Conservation (phyloP, 2,113 vertebrate genomes). For the Erinaceus europaeus region DNA sequence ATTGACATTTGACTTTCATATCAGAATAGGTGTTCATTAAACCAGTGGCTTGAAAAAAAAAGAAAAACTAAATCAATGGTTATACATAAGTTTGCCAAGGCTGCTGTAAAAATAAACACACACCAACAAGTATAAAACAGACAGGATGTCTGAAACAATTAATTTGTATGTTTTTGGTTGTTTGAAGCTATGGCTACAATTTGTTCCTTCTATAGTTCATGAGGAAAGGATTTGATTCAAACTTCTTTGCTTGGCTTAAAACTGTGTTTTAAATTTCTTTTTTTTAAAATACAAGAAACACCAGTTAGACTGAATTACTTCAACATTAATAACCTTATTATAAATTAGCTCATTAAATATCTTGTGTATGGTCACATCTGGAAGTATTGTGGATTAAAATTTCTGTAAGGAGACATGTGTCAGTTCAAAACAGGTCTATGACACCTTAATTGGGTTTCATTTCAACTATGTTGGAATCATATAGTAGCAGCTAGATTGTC, state of each 20-base stretch:
- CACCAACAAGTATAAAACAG: too few species aligned
- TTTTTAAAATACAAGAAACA: not conserved
- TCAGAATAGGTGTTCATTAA: not conserved
- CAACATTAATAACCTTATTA: not conserved
- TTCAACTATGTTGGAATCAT: not conserved
- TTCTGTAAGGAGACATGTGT: not conserved
- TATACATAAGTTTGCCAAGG: not conserved
- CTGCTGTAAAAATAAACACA: not conserved
- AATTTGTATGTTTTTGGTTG: too few species aligned
- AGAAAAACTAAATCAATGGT: too few species aligned
- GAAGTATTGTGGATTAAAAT: not conserved
- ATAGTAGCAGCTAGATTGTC: not conserved
- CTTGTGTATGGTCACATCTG: not conserved
- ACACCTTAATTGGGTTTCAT: not conserved
- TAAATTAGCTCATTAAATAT: not conserved
- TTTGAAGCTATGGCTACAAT: not conserved
- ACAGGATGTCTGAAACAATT: not conserved
- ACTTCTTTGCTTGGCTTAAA: not conserved
- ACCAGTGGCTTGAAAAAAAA: not conserved
- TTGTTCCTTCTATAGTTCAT: not conserved
- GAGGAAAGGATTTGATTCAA: not conserved
- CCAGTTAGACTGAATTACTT: not conserved
- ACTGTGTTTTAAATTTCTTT: not conserved
- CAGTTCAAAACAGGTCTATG: not conserved
- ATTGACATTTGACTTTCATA: conserved; percentile 10